Evolutionary conservation across 2,113 vertebrate species (phyloP), one percentile per base, ranked within the genome.

Genomic region (Tapirus terrestris): DNA sequence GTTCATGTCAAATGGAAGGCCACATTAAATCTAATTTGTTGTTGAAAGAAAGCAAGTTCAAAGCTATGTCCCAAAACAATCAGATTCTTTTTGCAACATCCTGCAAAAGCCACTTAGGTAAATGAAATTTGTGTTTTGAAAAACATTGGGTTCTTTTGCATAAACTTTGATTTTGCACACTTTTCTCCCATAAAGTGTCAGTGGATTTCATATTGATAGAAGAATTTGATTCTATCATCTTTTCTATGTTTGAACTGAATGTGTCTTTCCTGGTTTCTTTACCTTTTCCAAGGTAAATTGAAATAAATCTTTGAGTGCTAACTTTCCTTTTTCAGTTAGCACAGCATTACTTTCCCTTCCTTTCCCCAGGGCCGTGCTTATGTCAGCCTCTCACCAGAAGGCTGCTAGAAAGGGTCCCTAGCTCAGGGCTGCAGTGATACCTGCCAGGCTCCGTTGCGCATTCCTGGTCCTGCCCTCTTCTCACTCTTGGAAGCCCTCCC

Each of bases 111-210:
- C 45, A 91, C 29, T 85, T 80, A n/a, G 16, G 25, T 92, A 89
- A 85, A 58, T 86, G 14, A 65, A 88, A 93, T 84, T 65, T 67
- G 45, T 79, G 6, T 83, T 88, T 94, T 67, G 36, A 94, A 95
- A 39, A 76, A 83, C 48, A 94, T 31, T 53, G 18, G 14, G 7
- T 61, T 72, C 21, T 48, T 93, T 81, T 85, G 65, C 8, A 67
- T 39, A 93, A 45, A 29, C 23, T 94, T 96, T 94, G 53, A 67
- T 94, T 65, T 81, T 94, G 23, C 23, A 33, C 4, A 77, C 65
- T 88, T 88, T 90, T 60, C 27, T 80, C 20, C 77, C 51, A 61
- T 27, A 85, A 53, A 21, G 16, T 88, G 9, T 80, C 63, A 86
- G 17, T 84, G 23, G 82, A 65, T 73, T 84, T 95, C 39, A 79